Base-by-base conservation (phyloP, 1,140 invertebrate genomes). In the Diachasma alloeum region DNA sequence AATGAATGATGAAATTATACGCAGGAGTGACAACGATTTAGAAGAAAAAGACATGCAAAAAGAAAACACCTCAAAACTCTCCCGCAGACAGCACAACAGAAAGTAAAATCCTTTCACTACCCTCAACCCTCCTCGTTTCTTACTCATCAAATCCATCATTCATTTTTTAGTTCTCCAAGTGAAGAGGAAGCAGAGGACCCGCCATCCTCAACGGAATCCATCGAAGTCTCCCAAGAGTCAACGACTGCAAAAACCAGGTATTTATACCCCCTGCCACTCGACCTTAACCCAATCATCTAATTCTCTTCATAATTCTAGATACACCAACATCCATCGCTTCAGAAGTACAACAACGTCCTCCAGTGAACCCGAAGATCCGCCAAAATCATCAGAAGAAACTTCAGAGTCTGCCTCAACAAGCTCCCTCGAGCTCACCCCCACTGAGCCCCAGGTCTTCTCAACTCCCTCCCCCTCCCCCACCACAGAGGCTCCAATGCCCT, bases 241-340 rank as follows among this genome's bases (percentile, higher is more conserved):
- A 17, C 83, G 36, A 80, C 75, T 24, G 77, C 80, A 13, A 87
- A 86, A 82, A 83, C 84, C 68, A 87, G 87, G 86, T 87, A 81
- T 59, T 24, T 83, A 78, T 78, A 11, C 59, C 15, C 48, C 44
- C 48, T 19, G 1, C 36, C 36, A 22, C 66, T 66, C 11, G 42
- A 31, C 46, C 13, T 13, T 15, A 37, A 19, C 59, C 42, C 11
- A 19, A 69, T 39, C 44, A 39, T 69, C 39, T 73, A 75, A 77
- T 42, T 8, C 75, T 48, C 72, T 71, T 76, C n/a, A n/a, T 37
- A n/a, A 17, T 81, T 85, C 46, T 71, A 91, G 91, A 56, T 92
- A 92, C 77, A 86, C 87, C 9, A 91, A 81, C 26, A 87, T 90
- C 56, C 87, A 89, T 74, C 82, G 91, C 69, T 88, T 89, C 48